Conservation (phyloP, 2,797 vertebrate genomes). For the Forpus xanthops region DNA sequence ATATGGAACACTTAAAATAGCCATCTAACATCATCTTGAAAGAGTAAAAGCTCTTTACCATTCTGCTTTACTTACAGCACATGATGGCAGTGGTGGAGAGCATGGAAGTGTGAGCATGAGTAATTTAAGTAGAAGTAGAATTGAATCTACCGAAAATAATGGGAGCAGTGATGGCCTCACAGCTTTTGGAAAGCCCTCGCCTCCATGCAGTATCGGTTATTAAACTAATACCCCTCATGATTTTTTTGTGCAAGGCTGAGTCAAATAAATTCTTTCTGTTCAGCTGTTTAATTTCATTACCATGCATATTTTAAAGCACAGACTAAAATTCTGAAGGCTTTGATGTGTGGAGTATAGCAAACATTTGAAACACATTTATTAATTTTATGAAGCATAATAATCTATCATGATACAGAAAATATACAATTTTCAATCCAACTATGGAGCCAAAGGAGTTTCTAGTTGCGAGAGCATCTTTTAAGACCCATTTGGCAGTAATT, state of each 20-base stretch:
- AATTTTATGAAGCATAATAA: conserved; percentile 68
- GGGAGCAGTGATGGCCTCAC: not conserved
- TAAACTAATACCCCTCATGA: not conserved
- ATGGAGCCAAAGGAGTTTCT: conserved; percentile 72
- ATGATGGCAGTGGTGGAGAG: not conserved
- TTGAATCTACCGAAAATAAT: not conserved
- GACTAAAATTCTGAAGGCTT: conserved; percentile 40
- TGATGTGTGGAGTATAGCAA: conserved; percentile 28
- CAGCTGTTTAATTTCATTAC: conserved; percentile 51
- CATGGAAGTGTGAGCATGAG: not conserved
- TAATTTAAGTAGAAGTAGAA: not conserved
- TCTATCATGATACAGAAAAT: conserved; percentile 53
- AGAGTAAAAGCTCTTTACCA: not conserved
- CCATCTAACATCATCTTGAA: not conserved
- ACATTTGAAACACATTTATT: conserved; percentile 66
- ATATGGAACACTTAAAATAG: not conserved
- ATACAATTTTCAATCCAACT: conserved; percentile 26
- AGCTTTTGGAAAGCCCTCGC: not conserved
- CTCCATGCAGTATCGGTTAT: not conserved
- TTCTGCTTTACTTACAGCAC: not conserved
- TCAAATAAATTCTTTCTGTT: conserved; percentile 46
- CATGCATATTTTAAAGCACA: not conserved
- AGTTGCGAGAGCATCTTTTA: conserved; percentile 71
- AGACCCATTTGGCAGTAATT: conserved; percentile 72
- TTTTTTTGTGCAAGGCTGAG: not conserved